These are phyloP conservation scores for Tragelaphus oryx DNA, from an alignment of 2,797 vertebrate species.

Conservation along the genomic window DNA sequence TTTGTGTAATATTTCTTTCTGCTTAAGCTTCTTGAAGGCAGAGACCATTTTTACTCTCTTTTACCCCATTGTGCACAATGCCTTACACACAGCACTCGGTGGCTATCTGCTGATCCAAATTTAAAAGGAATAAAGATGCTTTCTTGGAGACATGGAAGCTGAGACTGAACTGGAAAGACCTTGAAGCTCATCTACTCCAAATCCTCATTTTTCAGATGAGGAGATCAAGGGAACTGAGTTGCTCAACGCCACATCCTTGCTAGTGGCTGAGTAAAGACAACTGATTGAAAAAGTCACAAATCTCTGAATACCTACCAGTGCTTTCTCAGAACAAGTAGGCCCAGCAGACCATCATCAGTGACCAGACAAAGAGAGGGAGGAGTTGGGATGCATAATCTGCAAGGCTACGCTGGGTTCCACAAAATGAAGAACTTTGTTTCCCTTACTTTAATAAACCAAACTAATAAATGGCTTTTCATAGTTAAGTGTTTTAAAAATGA, in stretches of 20 bases:
- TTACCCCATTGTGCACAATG: neutral
- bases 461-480: constrained; percentile 13
- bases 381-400: neutral
- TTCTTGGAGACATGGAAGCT: constrained; percentile 28
- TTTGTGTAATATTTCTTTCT: neutral
- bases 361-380: neutral
- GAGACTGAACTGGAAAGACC: constrained; percentile 7
- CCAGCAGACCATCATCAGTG: neutral
- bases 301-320: neutral
- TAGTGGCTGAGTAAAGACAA: neutral
- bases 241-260: neutral
- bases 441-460: neutral
- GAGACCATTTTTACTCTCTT: neutral
- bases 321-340: neutral
- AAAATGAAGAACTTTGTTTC: neutral
- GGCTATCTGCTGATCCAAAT: neutral
- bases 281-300: neutral
- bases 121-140: constrained; percentile 37
- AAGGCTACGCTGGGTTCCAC: neutral
- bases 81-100: neutral
- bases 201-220: neutral
- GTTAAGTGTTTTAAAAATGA: constrained; percentile 25
- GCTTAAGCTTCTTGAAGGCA: neutral
- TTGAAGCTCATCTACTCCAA: neutral
- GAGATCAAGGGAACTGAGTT: constrained; percentile 19